Conservation (phyloP, 1,140 invertebrate species). For the Saccostrea cuccullata region DNA sequence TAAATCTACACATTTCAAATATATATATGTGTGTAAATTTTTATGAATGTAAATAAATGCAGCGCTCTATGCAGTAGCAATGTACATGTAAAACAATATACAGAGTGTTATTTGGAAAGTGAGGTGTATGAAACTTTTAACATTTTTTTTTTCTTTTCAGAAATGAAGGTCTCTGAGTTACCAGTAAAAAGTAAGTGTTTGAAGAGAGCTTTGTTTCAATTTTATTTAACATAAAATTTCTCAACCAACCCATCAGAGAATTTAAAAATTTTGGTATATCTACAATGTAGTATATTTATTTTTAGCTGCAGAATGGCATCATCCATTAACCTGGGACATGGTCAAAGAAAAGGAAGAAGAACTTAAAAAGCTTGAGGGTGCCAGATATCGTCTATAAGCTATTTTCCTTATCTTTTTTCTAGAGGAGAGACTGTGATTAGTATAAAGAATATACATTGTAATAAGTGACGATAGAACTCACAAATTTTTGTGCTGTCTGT, state of each 20-base stretch:
- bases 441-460: neutral
- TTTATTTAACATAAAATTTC: neutral
- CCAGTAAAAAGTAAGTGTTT: neutral
- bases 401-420: neutral
- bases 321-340: neutral
- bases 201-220: neutral
- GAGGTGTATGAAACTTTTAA: neutral
- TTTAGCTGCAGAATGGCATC: neutral
- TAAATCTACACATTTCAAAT: too few relatives aligned
- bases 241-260: too few relatives aligned
- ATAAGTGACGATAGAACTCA: neutral
- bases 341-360: conserved; percentile 17
- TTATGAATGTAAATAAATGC: too few relatives aligned
- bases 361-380: neutral
- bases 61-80: too few relatives aligned
- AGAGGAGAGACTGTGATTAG: neutral
- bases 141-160: neutral
- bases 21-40: too few relatives aligned
- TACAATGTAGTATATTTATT: neutral
- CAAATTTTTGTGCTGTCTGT: neutral
- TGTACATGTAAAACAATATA: too few relatives aligned
- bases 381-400: conserved; percentile 3
- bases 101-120: too few relatives aligned
- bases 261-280: neutral
- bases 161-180: neutral